These are phyloP conservation scores for Stenopsyche tienmushanensis DNA, from an alignment of 1,140 invertebrate species.

Conservation along the genomic window DNA sequence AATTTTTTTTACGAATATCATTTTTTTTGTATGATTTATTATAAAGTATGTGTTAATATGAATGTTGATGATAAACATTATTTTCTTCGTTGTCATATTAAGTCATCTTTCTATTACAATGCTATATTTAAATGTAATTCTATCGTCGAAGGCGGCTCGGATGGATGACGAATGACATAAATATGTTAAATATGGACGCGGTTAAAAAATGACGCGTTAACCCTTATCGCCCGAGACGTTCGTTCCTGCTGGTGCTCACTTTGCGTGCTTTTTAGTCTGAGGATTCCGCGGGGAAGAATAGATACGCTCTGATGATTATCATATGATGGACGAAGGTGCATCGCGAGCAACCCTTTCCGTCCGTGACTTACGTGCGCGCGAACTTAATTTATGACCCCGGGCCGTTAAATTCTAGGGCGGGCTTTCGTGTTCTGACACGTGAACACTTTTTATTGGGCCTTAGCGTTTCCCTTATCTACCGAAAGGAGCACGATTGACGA, in stretches of 20 bases:
- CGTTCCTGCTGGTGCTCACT: too few relatives aligned
- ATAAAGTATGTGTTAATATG: too few relatives aligned
- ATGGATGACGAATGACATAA: neutral
- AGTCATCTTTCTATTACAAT: too few relatives aligned
- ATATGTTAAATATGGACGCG: neutral
- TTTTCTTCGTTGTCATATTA: too few relatives aligned
- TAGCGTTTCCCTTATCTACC: constrained; percentile 23
- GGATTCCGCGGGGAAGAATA: neutral
- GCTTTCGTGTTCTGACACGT: constrained; percentile 13
- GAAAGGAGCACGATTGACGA: constrained; percentile 18
- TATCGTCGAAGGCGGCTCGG: neutral
- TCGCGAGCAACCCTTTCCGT: neutral
- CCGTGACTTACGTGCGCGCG: constrained; percentile 1
- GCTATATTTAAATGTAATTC: too few relatives aligned
- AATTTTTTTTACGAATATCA: too few relatives aligned
- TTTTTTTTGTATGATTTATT: too few relatives aligned
- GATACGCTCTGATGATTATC: neutral
- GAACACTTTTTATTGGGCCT: constrained; percentile 7
- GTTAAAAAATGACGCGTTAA: neutral
- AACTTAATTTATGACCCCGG: constrained; percentile 9
- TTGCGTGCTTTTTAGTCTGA: too few relatives aligned
- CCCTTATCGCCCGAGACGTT: neutral
- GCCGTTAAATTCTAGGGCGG: neutral
- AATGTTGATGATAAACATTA: too few relatives aligned
- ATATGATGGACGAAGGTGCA: neutral